A percentile compares a stretch with the other conserved stretches of the same genome.
These are phyloP conservation scores for Synanceia verrucosa DNA, from an alignment of 2,797 vertebrate genomes.

Conservation along the genomic window DNA sequence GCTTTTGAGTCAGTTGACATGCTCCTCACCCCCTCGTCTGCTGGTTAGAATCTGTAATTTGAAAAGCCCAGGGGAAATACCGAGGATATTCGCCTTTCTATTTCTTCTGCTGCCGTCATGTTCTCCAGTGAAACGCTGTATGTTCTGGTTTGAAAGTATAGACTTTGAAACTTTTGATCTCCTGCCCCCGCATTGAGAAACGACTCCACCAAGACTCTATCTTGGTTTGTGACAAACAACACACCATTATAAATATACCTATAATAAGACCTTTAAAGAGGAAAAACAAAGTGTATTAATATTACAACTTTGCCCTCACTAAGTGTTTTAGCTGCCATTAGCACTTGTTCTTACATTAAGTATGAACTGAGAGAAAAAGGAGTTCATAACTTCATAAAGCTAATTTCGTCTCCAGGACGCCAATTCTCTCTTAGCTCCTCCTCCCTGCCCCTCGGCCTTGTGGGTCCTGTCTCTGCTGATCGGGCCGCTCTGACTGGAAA, in stretches of 20 bases:
- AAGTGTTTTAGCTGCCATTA: background rate
- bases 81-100: conserved; percentile 72
- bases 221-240: conserved; percentile 19
- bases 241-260: background rate
- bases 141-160: conserved; percentile 64
- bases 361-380: conserved; percentile 18
- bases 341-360: conserved; percentile 3
- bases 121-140: conserved; percentile 66
- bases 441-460: conserved; percentile 74
- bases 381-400: conserved; percentile 53
- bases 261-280: background rate
- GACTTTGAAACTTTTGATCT: conserved; percentile 58
- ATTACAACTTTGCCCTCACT: too few relatives aligned
- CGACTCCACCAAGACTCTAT: conserved; percentile 4
- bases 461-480: conserved; percentile 71
- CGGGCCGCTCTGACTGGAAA: conserved; percentile 77
- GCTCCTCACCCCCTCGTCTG: conserved; percentile 58
- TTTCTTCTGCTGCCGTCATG: conserved; percentile 75
- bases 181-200: conserved; percentile 13
- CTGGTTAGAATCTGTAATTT: conserved; percentile 78
- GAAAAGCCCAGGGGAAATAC: conserved; percentile 78
- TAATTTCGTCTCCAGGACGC: conserved; percentile 58
- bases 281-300: too few relatives aligned
- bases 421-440: conserved; percentile 62
- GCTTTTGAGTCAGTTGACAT: conserved; percentile 58